Evolutionary conservation across 2,797 vertebrate species (phyloP), one percentile per base, ranked within the genome.

Genomic region (Sebastes cheni): DNA sequence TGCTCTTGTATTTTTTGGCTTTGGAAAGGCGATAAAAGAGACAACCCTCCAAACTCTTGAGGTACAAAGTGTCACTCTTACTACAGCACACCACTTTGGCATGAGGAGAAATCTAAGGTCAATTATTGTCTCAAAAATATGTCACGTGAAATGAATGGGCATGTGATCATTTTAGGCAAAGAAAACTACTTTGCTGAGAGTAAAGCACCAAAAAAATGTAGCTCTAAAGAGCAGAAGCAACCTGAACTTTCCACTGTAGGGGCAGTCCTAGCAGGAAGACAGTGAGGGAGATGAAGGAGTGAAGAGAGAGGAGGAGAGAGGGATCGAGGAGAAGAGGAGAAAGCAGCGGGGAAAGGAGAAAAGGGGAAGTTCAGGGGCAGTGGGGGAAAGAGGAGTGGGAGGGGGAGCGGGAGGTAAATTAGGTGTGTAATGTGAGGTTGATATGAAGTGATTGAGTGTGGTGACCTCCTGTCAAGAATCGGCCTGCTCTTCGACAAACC

Each of bases 381-480:
- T 60, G 58, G 64, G 67, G 20, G 82, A 77, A 72, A 42, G 77
- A 70, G 70, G 72, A 67, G 72, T 30, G 55, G 81, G 73, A 85
- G 73, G 60, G 58, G 77, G 86, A 68, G 39, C 18, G 10, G 80
- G 71, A 82, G 85, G 86, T 88, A 94, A 94, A 95, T 92, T 90
- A 93, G 90, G 81, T 93, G 90, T 94, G 92, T 93, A 93, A 95
- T 93, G 88, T 92, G 92, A 93, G 89, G 91, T 89, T 92, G 92
- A 95, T 94, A 88, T 87, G 92, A 93, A 92, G 93, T 91, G 92
- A 95, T 94, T 90, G 93, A 91, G 91, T 92, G 93, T 92, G 91
- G 88, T 93, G 94, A 95, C 92, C 94, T 92, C 87, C 89, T 84
- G 90, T 93, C 89, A 94, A 72, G 89, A 93, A 81, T 81, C 77